Evolutionary conservation across 2,888 invertebrate genomes (phyloP).

Genomic region (Crossocerus cetratus): DNA sequence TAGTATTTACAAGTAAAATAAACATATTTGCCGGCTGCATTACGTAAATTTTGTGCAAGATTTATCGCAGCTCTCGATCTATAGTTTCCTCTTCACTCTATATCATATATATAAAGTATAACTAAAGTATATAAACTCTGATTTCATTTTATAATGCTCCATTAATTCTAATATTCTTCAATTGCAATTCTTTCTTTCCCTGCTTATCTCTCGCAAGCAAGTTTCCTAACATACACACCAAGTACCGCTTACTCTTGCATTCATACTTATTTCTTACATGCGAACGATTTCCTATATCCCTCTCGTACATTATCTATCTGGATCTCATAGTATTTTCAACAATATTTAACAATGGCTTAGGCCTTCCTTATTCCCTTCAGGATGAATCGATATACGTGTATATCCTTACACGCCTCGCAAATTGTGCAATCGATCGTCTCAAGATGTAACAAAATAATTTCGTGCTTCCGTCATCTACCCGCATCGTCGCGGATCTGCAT

Average conservation of each 20-base stretch:
- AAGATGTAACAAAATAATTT: constrained; percentile 54
- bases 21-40: constrained; percentile 62
- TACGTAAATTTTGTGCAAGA: constrained; percentile 70
- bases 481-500: constrained; percentile 29
- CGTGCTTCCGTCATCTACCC: constrained; percentile 27
- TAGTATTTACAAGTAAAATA: constrained; percentile 65
- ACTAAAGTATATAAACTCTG: constrained; percentile 75
- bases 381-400: constrained; percentile 66
- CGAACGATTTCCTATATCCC: constrained; percentile 5
- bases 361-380: constrained; percentile 65
- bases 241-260: constrained; percentile 57
- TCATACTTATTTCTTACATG: constrained; percentile 37
- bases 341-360: constrained; percentile 74
- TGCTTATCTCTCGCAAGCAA: constrained; percentile 48
- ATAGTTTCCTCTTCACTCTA: constrained; percentile 54
- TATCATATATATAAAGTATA: constrained; percentile 69
- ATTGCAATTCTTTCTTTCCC: constrained; percentile 65
- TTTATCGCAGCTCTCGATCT: constrained; percentile 64
- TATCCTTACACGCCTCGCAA: constrained; percentile 48
- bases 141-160: constrained; percentile 70
- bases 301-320: constrained; percentile 40
- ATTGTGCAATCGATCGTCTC: constrained; percentile 45
- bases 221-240: constrained; percentile 27
- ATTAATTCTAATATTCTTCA: constrained; percentile 71
- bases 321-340: constrained; percentile 68